phyloP scores from a whole-genome alignment of 2,113 vertebrate genomes.

The Xenopus laevis region DNA sequence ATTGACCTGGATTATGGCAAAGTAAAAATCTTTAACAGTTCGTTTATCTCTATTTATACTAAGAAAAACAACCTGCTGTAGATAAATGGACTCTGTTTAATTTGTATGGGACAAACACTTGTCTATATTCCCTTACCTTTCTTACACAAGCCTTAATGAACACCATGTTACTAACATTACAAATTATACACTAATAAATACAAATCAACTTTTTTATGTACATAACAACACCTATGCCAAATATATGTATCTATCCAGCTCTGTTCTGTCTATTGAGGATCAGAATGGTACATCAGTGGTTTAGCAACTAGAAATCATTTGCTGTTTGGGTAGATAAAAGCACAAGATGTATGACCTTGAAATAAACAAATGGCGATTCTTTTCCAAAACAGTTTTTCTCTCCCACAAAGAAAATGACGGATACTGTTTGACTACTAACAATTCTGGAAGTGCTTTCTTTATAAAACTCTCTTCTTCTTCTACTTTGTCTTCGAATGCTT shows the following conservation, averaged over 20 bases:
- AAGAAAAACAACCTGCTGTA: too few species aligned
- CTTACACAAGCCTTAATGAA: too few species aligned
- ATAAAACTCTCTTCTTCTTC: background rate
- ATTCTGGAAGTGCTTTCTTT: background rate
- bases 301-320: background rate
- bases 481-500: background rate
- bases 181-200: too few species aligned
- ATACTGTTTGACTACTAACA: constrained; percentile 19
- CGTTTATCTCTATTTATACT: too few species aligned
- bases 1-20: too few species aligned
- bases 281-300: background rate
- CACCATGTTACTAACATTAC: too few species aligned
- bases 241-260: background rate
- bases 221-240: background rate
- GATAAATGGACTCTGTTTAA: too few species aligned
- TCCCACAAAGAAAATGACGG: constrained; percentile 25
- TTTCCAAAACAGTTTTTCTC: constrained; percentile 11
- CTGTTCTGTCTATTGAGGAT: background rate
- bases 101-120: too few species aligned
- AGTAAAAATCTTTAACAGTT: too few species aligned
- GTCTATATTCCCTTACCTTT: too few species aligned
- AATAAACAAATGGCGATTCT: constrained; percentile 1
- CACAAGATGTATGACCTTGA: constrained; percentile 3
- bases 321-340: background rate
- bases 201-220: too few species aligned